phyloP scores from a whole-genome alignment of 1,140 invertebrate species.

The Anagrus nilaparvatae region DNA sequence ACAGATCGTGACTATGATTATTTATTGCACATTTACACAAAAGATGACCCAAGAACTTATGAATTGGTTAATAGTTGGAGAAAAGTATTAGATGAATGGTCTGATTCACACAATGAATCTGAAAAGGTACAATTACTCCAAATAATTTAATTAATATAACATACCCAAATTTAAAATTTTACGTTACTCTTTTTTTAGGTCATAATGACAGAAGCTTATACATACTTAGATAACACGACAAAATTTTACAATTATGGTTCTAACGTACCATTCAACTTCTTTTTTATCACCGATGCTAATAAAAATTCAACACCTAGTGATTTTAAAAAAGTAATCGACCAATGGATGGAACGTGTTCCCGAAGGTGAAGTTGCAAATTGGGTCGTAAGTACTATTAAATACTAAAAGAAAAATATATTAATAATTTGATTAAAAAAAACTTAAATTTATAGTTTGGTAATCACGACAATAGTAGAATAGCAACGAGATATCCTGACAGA shows the following conservation, averaged over 20 bases:
- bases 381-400: conserved; percentile 31
- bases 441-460: conserved; percentile 47
- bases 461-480: conserved; percentile 51
- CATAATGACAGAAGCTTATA: conserved; percentile 66
- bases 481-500: conserved; percentile 46
- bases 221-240: conserved; percentile 46
- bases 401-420: not conserved
- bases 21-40: conserved; percentile 52
- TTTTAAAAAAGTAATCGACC: conserved; percentile 34
- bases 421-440: conserved; percentile 5
- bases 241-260: conserved; percentile 50
- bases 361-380: conserved; percentile 37
- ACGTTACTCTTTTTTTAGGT: conserved; percentile 40
- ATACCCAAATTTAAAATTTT: too few relatives aligned
- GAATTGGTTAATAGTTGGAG: conserved; percentile 54
- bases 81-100: conserved; percentile 48
- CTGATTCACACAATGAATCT: conserved; percentile 27
- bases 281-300: conserved; percentile 35
- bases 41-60: conserved; percentile 46
- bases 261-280: conserved; percentile 55
- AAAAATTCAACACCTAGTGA: conserved; percentile 38
- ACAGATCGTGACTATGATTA: conserved; percentile 43
- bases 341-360: conserved; percentile 43
- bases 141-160: conserved; percentile 30
- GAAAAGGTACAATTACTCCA: conserved; percentile 30